Base-by-base conservation (phyloP, 2,113 vertebrate species). In the Anhinga rufa region DNA sequence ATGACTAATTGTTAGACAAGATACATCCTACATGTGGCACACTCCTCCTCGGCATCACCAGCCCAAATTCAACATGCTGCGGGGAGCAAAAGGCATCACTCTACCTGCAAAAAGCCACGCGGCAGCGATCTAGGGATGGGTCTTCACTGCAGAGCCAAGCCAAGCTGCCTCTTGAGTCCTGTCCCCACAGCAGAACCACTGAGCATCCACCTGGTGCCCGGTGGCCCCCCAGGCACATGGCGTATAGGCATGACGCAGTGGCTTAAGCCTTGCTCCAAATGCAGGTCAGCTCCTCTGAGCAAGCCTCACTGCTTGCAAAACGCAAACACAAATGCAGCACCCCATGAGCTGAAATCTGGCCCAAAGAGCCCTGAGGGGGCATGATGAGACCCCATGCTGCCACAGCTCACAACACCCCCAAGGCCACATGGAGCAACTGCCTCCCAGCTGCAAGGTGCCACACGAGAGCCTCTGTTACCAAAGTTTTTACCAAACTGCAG, bases 1-100 rank as follows among this genome's bases (percentile, higher is more conserved):
- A 85, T 93, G 88, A 88, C 22, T 87, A 87, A 95, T 55, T 85
- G 75, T 76, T 61, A 94, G 95, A 94, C 88, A 40, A 82, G 90
- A 72, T 34, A 18, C 75, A 80, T 76, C 94, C 92, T 82, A 95
- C 40, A 1, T 0, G 26, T 44, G 55, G 78, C 60, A 65, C 24
- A 1, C 42, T 82, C 74, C 81, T 81, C 84, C 90, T 82, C 24
- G 0, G 68, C 88, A 38, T 32, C 80, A 71, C 9, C 86, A 89
- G 64, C 65, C 65, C 78, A 8, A 82, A 57, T 51, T 48, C 74
- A 44, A 7, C 2, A 1, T 0, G 3, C 57, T 29, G 40, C 0
- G 8, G 42, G 21, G 32, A 66, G 60, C 52, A 51, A n/a, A 86
- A 75, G 38, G 64, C 69, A 20, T 52, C 7, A 4, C 42, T 77